Conservation (phyloP, 2,797 vertebrate species). For the Sebastes umbrosus region DNA sequence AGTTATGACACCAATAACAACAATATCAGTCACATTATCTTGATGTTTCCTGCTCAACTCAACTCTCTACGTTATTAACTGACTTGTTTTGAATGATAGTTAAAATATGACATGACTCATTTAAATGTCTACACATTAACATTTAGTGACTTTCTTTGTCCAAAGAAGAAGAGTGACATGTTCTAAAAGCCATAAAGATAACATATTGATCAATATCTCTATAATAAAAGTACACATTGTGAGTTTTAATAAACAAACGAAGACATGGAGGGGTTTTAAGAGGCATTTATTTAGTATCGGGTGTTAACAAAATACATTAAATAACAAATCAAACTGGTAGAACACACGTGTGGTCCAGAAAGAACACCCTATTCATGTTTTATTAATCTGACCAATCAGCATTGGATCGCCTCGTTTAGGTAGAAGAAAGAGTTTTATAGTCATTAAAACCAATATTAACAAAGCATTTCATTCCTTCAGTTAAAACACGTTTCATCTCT, state of each 20-base stretch:
- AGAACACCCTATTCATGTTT: neutral
- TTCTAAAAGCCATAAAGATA: too few relatives aligned
- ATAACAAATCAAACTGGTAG: neutral
- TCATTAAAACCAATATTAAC: neutral
- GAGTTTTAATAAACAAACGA: neutral
- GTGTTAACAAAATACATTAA: neutral
- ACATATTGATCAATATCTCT: neutral
- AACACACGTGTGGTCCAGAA: accelerated
- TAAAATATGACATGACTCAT: neutral
- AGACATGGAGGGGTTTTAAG: neutral
- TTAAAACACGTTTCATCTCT: too few relatives aligned
- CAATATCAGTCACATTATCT: neutral
- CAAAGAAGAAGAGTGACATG: neutral
- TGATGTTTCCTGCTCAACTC: neutral
- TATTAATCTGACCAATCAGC: neutral
- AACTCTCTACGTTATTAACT: neutral
- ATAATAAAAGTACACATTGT: neutral
- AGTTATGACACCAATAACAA: neutral
- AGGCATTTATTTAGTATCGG: constrained; percentile 1
- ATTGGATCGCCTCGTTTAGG: neutral
- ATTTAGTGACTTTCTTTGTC: neutral
- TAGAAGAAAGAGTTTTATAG: neutral
- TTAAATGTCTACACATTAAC: neutral
- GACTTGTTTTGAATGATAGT: too few relatives aligned
- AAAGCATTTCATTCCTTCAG: neutral